A percentile compares a stretch with the other conserved stretches of the same genome.
Conservation (phyloP, 2,797 vertebrate genomes). For the Channa striata region DNA sequence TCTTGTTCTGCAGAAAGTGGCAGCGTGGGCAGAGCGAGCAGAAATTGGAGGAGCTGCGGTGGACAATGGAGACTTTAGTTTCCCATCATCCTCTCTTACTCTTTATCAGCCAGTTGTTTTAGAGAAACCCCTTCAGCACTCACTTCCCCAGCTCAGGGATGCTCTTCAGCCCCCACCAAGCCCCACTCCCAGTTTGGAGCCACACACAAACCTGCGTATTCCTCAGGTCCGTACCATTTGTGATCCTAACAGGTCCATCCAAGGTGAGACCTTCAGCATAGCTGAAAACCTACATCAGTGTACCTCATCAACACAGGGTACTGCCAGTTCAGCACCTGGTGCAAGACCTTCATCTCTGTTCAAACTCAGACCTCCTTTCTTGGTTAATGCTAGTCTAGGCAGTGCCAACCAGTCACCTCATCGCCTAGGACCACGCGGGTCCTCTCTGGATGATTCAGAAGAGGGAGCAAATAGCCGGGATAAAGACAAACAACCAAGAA, state of each 20-base stretch:
- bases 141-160: constrained; percentile 83
- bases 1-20: constrained; percentile 96
- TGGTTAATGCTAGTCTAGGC: constrained; percentile 63
- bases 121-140: constrained; percentile 90
- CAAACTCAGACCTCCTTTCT: constrained; percentile 74
- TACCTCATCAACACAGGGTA: constrained; percentile 68
- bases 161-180: constrained; percentile 76
- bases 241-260: constrained; percentile 85
- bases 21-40: constrained; percentile 93
- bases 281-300: constrained; percentile 92
- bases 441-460: constrained; percentile 91
- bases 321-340: constrained; percentile 54
- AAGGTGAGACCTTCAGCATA: constrained; percentile 88
- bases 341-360: constrained; percentile 70
- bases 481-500: constrained; percentile 97
- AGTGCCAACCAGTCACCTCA: constrained; percentile 72
- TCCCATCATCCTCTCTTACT: constrained; percentile 92
- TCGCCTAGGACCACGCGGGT: constrained; percentile 63
- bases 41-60: constrained; percentile 91
- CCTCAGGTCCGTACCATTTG: constrained; percentile 95
- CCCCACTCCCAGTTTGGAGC: constrained; percentile 77
- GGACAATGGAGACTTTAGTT: constrained; percentile 92
- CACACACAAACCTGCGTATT: constrained; percentile 93
- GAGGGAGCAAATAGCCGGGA: constrained; percentile 92
- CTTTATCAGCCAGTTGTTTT: constrained; percentile 91